These are phyloP conservation scores for Phyllostomus hastatus DNA, from an alignment of 2,113 vertebrate species.

Conservation along the genomic window DNA sequence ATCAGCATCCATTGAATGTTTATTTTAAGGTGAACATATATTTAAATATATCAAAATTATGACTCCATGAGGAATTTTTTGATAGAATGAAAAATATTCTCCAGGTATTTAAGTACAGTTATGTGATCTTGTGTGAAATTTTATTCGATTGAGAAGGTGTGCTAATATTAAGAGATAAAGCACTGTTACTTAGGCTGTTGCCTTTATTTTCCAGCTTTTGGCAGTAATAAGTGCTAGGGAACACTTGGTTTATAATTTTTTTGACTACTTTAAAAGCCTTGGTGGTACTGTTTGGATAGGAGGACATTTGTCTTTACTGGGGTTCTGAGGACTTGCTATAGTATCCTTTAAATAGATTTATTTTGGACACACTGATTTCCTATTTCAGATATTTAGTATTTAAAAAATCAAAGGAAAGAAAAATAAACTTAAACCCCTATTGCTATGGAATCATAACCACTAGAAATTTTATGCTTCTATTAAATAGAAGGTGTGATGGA, in stretches of 20 bases:
- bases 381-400: constrained; percentile 34
- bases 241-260: neutral
- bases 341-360: neutral
- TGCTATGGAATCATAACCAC: neutral
- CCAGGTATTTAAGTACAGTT: neutral
- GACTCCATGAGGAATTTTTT: neutral
- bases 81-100: neutral
- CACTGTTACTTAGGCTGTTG: neutral
- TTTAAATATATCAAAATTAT: neutral
- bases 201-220: neutral
- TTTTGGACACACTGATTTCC: neutral
- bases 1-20: neutral
- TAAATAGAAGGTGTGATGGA: neutral
- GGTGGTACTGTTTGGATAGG: neutral
- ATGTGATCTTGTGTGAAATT: neutral
- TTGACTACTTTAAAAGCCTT: neutral
- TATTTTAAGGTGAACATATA: neutral
- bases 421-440: neutral
- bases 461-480: neutral
- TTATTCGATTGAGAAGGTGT: neutral
- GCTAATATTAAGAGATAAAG: neutral
- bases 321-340: neutral
- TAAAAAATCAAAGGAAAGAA: neutral
- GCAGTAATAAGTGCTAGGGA: neutral
- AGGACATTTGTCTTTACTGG: neutral